Conservation (phyloP, 2,888 invertebrate genomes). For the Torymus aiolomorphi region DNA sequence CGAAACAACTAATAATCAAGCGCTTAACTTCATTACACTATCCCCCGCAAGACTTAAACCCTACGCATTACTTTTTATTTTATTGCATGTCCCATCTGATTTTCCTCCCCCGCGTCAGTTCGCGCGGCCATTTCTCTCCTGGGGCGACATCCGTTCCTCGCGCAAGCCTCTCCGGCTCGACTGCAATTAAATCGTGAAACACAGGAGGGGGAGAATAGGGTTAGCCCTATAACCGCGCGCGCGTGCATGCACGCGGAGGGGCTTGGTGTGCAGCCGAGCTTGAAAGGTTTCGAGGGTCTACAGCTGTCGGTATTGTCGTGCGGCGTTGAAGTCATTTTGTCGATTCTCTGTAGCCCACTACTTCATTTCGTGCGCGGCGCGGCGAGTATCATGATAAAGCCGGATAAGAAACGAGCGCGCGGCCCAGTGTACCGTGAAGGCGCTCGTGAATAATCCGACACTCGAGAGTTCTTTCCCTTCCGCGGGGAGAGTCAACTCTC, state of each 20-base stretch:
- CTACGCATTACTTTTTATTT: constrained; percentile 14
- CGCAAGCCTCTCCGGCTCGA: constrained; percentile 37
- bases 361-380: not conserved
- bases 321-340: constrained; percentile 32
- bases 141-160: constrained; percentile 43
- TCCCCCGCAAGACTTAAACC: too few species aligned
- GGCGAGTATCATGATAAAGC: constrained; percentile 25
- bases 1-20: too few species aligned
- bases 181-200: constrained; percentile 68
- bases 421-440: not conserved
- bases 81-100: constrained; percentile 47
- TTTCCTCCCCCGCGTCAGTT: constrained; percentile 12
- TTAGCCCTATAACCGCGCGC: too few species aligned
- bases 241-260: constrained; percentile 21
- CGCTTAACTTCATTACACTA: too few species aligned
- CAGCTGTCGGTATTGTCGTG: constrained; percentile 59
- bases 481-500: too few species aligned
- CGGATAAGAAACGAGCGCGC: constrained; percentile 30
- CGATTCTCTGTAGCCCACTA: constrained; percentile 2
- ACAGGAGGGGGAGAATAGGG: too few species aligned
- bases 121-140: constrained; percentile 22
- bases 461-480: not conserved
- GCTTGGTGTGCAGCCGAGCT: constrained; percentile 47
- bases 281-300: constrained; percentile 54
- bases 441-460: constrained; percentile 42